These are phyloP conservation scores for Drosophila yooni DNA, from an alignment of 2,888 invertebrate species.

Conservation along the genomic window DNA sequence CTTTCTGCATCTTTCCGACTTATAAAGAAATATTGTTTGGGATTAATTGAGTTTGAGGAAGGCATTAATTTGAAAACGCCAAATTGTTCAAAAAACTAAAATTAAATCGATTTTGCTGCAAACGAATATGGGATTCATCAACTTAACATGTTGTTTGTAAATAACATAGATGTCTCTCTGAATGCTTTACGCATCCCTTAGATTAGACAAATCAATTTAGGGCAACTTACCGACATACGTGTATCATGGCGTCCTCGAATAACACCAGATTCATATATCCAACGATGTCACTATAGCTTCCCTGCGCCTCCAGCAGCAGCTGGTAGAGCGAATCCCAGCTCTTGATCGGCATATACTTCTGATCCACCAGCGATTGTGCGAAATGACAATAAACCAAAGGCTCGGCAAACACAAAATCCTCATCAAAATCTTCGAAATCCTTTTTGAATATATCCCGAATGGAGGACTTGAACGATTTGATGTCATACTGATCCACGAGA, in stretches of 20 bases:
- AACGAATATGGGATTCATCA: not conserved
- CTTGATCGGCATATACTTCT: slow-evolving; percentile 93
- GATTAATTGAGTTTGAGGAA: not conserved
- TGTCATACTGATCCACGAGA: slow-evolving; percentile 92
- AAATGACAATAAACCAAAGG: slow-evolving; percentile 97
- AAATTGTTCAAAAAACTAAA: not conserved
- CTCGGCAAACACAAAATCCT: slow-evolving; percentile 89
- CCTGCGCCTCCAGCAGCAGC: slow-evolving; percentile 92
- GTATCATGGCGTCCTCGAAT: slow-evolving; percentile 97
- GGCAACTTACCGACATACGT: slow-evolving; percentile 90
- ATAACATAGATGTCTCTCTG: not conserved
- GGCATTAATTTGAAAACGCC: not conserved
- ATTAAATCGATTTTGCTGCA: no score
- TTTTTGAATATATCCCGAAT: slow-evolving; percentile 93
- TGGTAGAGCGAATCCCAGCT: slow-evolving; percentile 91
- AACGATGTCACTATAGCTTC: slow-evolving; percentile 94
- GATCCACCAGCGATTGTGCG: slow-evolving; percentile 91
- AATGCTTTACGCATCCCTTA: not conserved
- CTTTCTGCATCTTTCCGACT: not conserved
- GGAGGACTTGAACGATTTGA: slow-evolving; percentile 90
- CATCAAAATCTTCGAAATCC: slow-evolving; percentile 91
- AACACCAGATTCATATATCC: slow-evolving; percentile 97
- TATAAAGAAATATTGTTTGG: not conserved
- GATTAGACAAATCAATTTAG: not conserved
- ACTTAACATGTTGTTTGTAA: not conserved